Evolutionary conservation across 2,888 invertebrate genomes (phyloP).

Genomic region (Acleris holmiana): DNA sequence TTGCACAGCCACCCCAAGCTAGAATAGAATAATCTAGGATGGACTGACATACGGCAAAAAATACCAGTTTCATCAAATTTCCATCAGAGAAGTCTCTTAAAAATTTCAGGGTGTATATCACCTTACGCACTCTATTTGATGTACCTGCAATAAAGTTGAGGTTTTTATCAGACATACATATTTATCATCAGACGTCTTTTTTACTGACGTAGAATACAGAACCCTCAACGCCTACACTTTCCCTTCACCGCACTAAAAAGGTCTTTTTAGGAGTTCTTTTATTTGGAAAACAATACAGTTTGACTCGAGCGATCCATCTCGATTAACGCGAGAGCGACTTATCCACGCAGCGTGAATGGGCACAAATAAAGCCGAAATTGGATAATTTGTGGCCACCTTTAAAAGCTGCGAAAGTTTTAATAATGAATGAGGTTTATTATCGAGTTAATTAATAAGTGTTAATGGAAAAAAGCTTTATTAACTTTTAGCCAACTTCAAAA

Average conservation of each 20-base stretch:
- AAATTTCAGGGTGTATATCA: too few species aligned
- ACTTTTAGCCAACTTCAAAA: too few species aligned
- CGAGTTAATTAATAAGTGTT: not conserved
- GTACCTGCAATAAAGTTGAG: too few species aligned
- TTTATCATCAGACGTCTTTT: too few species aligned
- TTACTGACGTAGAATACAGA: not conserved
- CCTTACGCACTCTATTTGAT: too few species aligned
- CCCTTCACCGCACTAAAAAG: slow-evolving; percentile 11
- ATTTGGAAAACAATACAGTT: slow-evolving; percentile 46
- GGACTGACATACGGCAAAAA: too few species aligned
- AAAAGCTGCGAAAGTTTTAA: slow-evolving; percentile 28
- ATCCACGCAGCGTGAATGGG: slow-evolving; percentile 34
- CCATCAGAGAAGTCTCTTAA: too few species aligned
- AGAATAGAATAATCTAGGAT: too few species aligned
- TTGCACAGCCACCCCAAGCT: too few species aligned
- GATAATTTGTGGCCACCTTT: slow-evolving; percentile 31
- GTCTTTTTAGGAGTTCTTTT: slow-evolving; percentile 26
- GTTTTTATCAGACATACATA: too few species aligned
- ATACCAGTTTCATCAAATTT: too few species aligned
- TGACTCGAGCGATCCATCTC: slow-evolving; percentile 50
- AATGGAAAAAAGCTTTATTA: too few species aligned
- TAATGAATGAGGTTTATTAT: slow-evolving; percentile 14
- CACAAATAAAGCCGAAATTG: slow-evolving; percentile 32
- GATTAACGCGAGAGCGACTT: slow-evolving; percentile 48
- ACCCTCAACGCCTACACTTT: not conserved